These are phyloP conservation scores for Gisinianus flammeolus DNA, from an alignment of 2,888 invertebrate genomes.

Conservation along the genomic window DNA sequence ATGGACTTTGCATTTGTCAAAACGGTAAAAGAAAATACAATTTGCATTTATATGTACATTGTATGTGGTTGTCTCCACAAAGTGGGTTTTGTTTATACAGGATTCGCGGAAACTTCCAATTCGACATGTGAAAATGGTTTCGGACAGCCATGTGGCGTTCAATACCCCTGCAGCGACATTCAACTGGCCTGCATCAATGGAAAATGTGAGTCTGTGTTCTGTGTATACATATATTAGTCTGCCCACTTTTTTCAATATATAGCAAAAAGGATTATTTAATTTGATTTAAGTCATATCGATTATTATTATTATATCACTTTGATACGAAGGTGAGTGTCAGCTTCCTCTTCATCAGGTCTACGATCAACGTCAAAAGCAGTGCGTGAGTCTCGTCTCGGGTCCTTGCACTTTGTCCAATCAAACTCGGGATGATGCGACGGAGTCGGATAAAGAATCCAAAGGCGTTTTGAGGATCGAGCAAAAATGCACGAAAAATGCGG, in stretches of 20 bases:
- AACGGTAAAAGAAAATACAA: slow-evolving; percentile 20
- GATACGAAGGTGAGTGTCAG: slow-evolving; percentile 38
- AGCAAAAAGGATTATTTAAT: no score
- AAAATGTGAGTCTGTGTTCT: slow-evolving; percentile 33
- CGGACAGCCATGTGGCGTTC: slow-evolving; percentile 40
- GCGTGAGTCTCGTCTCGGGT: slow-evolving; percentile 50
- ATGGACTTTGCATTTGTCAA: slow-evolving; percentile 49
- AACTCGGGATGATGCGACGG: slow-evolving; percentile 36
- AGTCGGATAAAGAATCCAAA: slow-evolving; percentile 29
- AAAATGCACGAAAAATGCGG: slow-evolving; percentile 48
- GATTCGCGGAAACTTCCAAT: slow-evolving; percentile 43
- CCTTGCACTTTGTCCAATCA: slow-evolving; percentile 51
- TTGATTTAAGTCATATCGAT: no score
- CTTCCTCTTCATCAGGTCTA: slow-evolving; percentile 53
- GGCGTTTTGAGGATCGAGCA: slow-evolving; percentile 41
- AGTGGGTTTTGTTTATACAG: no score
- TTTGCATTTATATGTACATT: no score
- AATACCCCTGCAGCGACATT: slow-evolving; percentile 29
- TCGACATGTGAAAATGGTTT: slow-evolving; percentile 43
- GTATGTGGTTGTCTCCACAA: no score
- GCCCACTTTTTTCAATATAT: no score
- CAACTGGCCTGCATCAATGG: slow-evolving; percentile 53
- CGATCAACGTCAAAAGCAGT: slow-evolving; percentile 48
- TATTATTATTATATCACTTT: background rate
- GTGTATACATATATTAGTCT: no score